Evolutionary conservation across 2,888 invertebrate genomes (phyloP), one percentile per base, ranked within the genome.

Genomic region (Lasioglossum lativentre): DNA sequence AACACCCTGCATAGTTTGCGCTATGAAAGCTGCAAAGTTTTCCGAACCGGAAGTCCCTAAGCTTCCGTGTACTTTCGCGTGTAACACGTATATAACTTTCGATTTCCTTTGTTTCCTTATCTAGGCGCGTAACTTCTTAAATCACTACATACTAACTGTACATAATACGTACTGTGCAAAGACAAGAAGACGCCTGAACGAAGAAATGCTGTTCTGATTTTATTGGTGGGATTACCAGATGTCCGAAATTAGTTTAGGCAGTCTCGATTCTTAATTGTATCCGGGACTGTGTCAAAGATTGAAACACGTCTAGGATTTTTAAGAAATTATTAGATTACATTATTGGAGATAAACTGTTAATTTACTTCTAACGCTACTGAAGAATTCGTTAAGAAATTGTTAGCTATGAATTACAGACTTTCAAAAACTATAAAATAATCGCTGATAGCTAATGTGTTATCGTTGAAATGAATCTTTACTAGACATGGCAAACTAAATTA

Each of bases 111-210:
- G 23, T 68, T 38, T 38, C 47, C n/a, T 83, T 72, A 85, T 42
- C 84, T 84, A 84, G 59, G 74, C 74, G 78, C 42, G 74, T 75
- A 74, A 78, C 42, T 47, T 75, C 68, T 78, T 84, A 83, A 75
- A 79, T 73, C 19, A 16, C 68, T 85, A 80, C 23, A 52, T 23
- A 52, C 52, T 45, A 83, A 83, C 83, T 84, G 78, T 78, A 84
- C 75, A 79, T 30, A 80, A 59, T 82, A 73, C 72, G 23, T 73
- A 34, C 16, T 19, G 63, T 19, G 63, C 63, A 63, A 27, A 63
- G 30, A 63, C 63, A 30, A 63, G 6, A 63, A 16, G 19, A 19
- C 30, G 30, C 30, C 63, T 30, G 63, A 56, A 16, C 30, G 16
- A 63, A 63, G 3, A 63, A 30, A 63, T 63, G 63, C 30, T 14